These are phyloP conservation scores for Rhynchonycteris naso DNA, from an alignment of 2,797 vertebrate species.

Conservation along the genomic window DNA sequence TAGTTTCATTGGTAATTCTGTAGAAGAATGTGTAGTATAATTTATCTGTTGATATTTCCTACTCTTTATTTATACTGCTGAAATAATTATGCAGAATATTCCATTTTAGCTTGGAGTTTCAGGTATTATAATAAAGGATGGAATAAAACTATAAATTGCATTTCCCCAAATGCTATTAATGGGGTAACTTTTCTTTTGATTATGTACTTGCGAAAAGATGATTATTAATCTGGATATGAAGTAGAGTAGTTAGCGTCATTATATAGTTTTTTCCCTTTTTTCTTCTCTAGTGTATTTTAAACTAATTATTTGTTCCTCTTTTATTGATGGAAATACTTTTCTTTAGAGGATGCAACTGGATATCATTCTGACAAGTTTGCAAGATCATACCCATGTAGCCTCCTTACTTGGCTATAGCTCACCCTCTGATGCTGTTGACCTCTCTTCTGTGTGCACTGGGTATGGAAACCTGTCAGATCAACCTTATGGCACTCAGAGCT, in stretches of 20 bases:
- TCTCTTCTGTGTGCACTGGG: constrained; percentile 85
- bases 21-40: constrained; percentile 36
- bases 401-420: constrained; percentile 91
- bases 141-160: constrained; percentile 19
- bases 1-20: constrained; percentile 55
- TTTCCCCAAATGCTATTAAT: constrained; percentile 43
- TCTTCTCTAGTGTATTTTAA: constrained; percentile 1
- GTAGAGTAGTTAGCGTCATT: constrained; percentile 22
- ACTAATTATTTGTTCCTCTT: constrained; percentile 40
- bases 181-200: constrained; percentile 35
- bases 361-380: constrained; percentile 91
- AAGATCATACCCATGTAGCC: constrained; percentile 91
- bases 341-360: constrained; percentile 95
- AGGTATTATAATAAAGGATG: constrained; percentile 36
- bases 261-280: neutral
- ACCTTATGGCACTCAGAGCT: constrained; percentile 84
- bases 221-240: constrained; percentile 27
- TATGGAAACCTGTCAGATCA: constrained; percentile 88
- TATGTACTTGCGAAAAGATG: neutral
- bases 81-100: constrained; percentile 36
- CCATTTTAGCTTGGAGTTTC: constrained; percentile 52
- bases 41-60: constrained; percentile 52
- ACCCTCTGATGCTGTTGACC: constrained; percentile 87
- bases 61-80: neutral
- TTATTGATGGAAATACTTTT: constrained; percentile 57